Conservation (phyloP, 2,797 vertebrate genomes). For the Botia almorhae region DNA sequence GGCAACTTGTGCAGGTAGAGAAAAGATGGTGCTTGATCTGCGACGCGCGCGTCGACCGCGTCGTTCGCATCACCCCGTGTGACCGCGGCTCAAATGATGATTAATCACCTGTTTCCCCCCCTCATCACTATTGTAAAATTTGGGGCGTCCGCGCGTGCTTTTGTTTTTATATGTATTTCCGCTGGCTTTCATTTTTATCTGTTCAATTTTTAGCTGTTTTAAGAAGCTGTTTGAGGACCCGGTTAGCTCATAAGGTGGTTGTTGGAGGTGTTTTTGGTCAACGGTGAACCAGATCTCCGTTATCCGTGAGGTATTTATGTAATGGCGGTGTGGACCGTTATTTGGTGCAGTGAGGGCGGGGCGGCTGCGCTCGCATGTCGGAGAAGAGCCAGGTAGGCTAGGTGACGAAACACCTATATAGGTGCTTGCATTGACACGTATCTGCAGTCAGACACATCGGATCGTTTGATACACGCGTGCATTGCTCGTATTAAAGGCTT, state of each 20-base stretch:
- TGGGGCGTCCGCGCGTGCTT: background rate
- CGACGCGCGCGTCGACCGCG: background rate
- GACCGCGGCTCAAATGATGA: background rate
- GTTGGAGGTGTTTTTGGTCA: conserved; percentile 13
- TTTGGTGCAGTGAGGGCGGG: conserved; percentile 80
- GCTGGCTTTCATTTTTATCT: background rate
- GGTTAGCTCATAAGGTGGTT: conserved; percentile 41
- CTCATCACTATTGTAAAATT: background rate
- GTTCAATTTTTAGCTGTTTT: too few species aligned
- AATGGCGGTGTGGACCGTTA: conserved; percentile 80
- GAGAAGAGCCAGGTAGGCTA: conserved; percentile 81
- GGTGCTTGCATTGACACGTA: conserved; percentile 62
- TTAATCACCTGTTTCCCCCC: background rate
- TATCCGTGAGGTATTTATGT: conserved; percentile 27
- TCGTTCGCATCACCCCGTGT: background rate
- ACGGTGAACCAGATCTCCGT: conserved; percentile 14
- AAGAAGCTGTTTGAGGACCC: too few species aligned
- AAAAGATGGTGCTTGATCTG: conserved; percentile 56
- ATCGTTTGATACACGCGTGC: background rate
- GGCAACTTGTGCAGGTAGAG: conserved; percentile 99
- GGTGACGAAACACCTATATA: conserved; percentile 83
- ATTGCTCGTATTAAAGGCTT: background rate
- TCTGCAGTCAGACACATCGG: background rate
- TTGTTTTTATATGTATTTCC: background rate
- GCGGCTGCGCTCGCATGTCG: conserved; percentile 64